A percentile compares a stretch with the other conserved stretches of the same genome.
These are phyloP conservation scores for Ptychoptera contaminata DNA, from an alignment of 2,888 invertebrate genomes.

Conservation along the genomic window DNA sequence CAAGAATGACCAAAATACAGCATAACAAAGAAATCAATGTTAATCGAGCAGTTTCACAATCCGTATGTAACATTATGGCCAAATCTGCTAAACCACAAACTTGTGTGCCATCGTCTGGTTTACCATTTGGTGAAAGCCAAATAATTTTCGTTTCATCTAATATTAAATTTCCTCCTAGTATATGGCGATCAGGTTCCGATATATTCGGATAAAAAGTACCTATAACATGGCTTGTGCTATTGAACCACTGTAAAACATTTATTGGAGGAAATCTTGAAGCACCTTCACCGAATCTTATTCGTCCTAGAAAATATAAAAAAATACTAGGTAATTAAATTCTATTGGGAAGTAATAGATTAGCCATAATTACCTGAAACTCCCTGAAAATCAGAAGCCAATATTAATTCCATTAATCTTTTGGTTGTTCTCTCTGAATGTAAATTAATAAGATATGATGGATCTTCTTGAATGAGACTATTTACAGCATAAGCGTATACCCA, in stretches of 20 bases:
- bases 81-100: conserved; percentile 52
- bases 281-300: conserved; percentile 50
- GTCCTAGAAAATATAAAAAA: no score
- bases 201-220: conserved; percentile 42
- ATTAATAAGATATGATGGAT: conserved; percentile 14
- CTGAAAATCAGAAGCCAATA: conserved; percentile 49
- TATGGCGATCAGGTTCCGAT: conserved; percentile 23
- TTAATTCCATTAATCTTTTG: conserved; percentile 38
- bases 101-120: conserved; percentile 53
- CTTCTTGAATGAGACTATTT: conserved; percentile 42
- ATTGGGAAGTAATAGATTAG: no score
- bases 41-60: conserved; percentile 50
- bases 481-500: conserved; percentile 64
- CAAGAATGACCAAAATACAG: conserved; percentile 35
- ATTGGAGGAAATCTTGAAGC: conserved; percentile 48
- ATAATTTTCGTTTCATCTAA: conserved; percentile 38
- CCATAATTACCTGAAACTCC: conserved; percentile 70
- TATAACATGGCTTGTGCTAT: conserved; percentile 33
- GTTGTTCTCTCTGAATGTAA: conserved; percentile 16
- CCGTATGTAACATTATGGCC: conserved; percentile 47
- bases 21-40: conserved; percentile 47
- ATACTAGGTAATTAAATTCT: no score
- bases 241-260: conserved; percentile 42
- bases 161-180: conserved; percentile 35
- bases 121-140: conserved; percentile 48